A percentile compares a stretch with the other conserved stretches of the same genome.
These are phyloP conservation scores for Cryptocephalus moraei DNA, from an alignment of 2,888 invertebrate species.

Conservation along the genomic window DNA sequence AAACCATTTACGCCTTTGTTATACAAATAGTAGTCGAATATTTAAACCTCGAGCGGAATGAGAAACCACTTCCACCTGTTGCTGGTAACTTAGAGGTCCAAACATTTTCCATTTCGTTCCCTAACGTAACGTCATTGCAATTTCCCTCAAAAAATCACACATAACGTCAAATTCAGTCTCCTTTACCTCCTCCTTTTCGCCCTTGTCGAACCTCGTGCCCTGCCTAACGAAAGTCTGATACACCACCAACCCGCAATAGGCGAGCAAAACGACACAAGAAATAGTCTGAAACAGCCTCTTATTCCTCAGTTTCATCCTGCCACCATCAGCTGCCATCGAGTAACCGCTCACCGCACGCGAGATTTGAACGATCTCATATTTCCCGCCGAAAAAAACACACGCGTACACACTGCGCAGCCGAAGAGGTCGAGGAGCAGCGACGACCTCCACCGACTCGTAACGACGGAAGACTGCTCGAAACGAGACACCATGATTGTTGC, in stretches of 20 bases:
- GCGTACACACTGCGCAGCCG: not conserved
- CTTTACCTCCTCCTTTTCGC: constrained; percentile 20
- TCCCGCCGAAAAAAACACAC: constrained; percentile 6
- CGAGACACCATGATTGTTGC: constrained; percentile 4
- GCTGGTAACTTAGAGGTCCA: too few relatives aligned
- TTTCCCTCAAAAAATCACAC: not conserved
- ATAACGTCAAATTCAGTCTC: not conserved
- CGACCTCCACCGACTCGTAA: not conserved
- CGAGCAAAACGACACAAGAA: constrained; percentile 28
- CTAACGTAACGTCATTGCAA: not conserved
- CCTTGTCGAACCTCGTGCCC: constrained; percentile 4
- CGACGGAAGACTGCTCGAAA: not conserved
- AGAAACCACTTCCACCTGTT: too few relatives aligned
- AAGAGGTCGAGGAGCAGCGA: constrained; percentile 2
- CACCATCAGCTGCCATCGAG: constrained; percentile 13
- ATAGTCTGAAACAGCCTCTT: constrained; percentile 32
- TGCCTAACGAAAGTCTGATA: constrained; percentile 32
- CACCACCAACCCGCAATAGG: constrained; percentile 31
- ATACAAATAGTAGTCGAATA: too few relatives aligned
- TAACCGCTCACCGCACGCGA: constrained; percentile 22
- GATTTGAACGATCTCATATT: constrained; percentile 13
- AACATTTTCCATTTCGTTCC: not conserved
- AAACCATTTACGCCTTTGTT: too few relatives aligned
- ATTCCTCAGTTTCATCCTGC: constrained; percentile 31
- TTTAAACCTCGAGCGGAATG: too few relatives aligned